A percentile compares a stretch with the other conserved stretches of the same genome.
Conservation (phyloP, 2,113 vertebrate genomes). For the Grammomys surdaster region DNA sequence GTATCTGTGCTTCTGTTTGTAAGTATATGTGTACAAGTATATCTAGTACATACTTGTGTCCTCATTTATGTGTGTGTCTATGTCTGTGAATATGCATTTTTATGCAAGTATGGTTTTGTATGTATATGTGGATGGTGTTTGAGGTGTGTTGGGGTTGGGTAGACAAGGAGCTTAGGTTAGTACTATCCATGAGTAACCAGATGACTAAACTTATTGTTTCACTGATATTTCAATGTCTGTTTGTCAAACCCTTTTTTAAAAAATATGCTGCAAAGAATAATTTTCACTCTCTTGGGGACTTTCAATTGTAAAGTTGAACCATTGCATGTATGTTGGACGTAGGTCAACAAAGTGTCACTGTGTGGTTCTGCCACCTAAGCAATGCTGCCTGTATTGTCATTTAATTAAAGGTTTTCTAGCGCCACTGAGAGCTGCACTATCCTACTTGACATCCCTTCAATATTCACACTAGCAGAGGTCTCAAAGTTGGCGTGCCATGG, state of each 20-base stretch:
- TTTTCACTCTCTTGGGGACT: not conserved
- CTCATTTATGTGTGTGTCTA: not conserved
- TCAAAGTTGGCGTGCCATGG: not conserved
- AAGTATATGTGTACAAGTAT: not conserved
- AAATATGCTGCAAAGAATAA: not conserved
- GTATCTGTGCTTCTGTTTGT: not conserved
- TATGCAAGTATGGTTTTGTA: not conserved
- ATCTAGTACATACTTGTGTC: not conserved
- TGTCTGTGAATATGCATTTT: not conserved
- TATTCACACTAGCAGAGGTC: not conserved
- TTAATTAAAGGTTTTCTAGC: not conserved
- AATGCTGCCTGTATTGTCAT: not conserved
- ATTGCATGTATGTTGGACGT: slow-evolving; percentile 37
- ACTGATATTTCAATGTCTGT: not conserved
- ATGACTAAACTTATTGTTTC: not conserved
- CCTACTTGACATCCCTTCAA: not conserved
- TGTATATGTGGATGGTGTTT: not conserved
- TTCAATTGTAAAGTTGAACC: slow-evolving; percentile 40
- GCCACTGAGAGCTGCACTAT: not conserved
- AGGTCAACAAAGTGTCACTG: not conserved
- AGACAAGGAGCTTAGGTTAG: not conserved
- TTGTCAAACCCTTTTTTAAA: slow-evolving; percentile 19
- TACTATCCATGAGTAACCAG: not conserved
- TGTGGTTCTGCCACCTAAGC: slow-evolving; percentile 23
- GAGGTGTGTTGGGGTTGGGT: not conserved